Evolutionary conservation across 2,113 vertebrate species (phyloP).

Genomic region (Microcebus griseorufus): DNA sequence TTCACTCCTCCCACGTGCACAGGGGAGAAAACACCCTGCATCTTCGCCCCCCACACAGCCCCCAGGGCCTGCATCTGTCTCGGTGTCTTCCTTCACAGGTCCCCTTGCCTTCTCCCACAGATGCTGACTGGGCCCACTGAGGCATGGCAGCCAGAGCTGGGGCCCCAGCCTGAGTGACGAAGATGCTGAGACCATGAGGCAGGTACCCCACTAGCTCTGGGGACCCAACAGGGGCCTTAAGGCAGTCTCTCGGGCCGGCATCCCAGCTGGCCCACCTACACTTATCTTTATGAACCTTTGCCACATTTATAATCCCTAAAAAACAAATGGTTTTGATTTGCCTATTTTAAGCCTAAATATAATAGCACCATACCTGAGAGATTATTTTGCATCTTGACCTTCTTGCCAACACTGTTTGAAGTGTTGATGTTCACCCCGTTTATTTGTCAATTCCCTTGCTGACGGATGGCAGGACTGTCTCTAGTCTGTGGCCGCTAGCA

Average conservation of each 20-base stretch:
- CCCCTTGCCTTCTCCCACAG: not conserved
- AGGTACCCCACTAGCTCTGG: not conserved
- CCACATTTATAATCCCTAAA: not conserved
- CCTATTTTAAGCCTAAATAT: not conserved
- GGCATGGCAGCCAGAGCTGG: not conserved
- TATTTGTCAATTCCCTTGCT: not conserved
- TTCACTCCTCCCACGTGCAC: rapidly evolving
- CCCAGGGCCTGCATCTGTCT: not conserved
- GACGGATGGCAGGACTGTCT: not conserved
- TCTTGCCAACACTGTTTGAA: no score
- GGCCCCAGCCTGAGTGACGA: rapidly evolving
- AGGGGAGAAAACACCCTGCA: no score
- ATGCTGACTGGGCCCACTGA: not conserved
- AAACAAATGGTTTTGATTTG: no score
- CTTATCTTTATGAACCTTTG: not conserved
- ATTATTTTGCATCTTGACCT: no score
- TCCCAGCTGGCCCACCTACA: not conserved
- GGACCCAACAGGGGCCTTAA: rapidly evolving
- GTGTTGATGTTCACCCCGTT: not conserved
- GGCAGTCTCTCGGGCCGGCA: no score
- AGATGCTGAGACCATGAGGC: rapidly evolving
- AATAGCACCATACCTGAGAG: no score
- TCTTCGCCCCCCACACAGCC: not conserved
- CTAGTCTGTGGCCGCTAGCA: not conserved
- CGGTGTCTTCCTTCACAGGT: not conserved